Conservation (phyloP, 2,888 invertebrate genomes). For the Amiota mariae region DNA sequence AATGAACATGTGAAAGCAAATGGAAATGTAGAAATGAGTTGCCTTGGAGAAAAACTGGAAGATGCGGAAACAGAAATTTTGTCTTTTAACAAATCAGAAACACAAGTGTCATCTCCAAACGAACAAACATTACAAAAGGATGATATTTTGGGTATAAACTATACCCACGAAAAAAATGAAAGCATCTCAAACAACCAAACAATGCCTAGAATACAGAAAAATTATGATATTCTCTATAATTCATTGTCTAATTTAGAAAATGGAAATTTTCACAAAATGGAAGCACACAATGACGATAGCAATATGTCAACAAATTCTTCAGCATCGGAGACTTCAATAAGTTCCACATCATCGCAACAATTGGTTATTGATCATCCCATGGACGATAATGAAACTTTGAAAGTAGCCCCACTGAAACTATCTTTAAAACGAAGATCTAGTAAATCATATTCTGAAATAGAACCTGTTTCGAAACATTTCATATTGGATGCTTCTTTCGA, state of each 20-base stretch:
- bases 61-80: too few species aligned
- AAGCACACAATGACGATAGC: neutral
- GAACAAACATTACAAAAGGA: neutral
- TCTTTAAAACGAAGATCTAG: conserved; percentile 57
- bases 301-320: conserved; percentile 28
- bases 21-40: too few species aligned
- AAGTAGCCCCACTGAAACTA: conserved; percentile 43
- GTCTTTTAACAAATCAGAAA: too few species aligned
- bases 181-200: neutral
- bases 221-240: too few species aligned
- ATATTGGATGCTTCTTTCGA: conserved; percentile 44
- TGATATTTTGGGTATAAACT: neutral
- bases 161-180: neutral
- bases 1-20: too few species aligned
- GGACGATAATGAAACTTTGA: conserved; percentile 50
- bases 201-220: too few species aligned
- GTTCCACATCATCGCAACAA: conserved; percentile 68
- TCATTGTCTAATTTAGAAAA: too few species aligned
- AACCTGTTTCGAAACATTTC: conserved; percentile 36
- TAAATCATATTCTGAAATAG: conserved; percentile 41
- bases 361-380: conserved; percentile 71
- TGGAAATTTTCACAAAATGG: neutral
- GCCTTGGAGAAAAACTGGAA: too few species aligned
- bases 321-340: conserved; percentile 39
- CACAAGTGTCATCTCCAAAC: too few species aligned